A percentile compares a stretch with the other conserved stretches of the same genome.
Conservation (phyloP, 2,888 invertebrate species). For the Ceraclea dissimilis region DNA sequence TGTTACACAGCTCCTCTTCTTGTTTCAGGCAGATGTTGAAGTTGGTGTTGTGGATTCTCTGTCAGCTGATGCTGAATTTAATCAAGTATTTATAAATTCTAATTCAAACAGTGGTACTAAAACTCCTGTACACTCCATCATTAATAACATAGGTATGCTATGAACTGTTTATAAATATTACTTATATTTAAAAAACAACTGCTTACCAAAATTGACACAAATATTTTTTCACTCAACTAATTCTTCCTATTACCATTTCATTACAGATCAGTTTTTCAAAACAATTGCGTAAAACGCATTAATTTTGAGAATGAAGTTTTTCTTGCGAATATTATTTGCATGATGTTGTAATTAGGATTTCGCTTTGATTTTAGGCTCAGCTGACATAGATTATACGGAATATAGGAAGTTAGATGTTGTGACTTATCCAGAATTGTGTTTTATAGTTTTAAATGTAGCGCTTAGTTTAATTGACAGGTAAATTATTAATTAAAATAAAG, state of each 20-base stretch:
- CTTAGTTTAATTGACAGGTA: slow-evolving; percentile 51
- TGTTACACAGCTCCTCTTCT: not conserved
- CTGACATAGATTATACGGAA: slow-evolving; percentile 30
- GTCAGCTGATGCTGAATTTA: slow-evolving; percentile 12
- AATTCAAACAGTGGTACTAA: not conserved
- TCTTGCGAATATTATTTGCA: not conserved
- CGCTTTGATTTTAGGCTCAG: not conserved
- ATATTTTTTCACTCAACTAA: too few relatives aligned
- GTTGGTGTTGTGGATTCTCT: slow-evolving; percentile 36
- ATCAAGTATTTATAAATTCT: slow-evolving; percentile 10
- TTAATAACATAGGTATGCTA: not conserved
- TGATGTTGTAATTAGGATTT: too few relatives aligned
- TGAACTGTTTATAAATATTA: too few relatives aligned
- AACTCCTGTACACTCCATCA: slow-evolving; percentile 15
- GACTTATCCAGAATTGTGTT: slow-evolving; percentile 52
- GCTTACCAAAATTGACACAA: too few relatives aligned
- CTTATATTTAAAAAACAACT: too few relatives aligned
- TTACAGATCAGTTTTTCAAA: too few relatives aligned
- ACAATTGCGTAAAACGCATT: too few relatives aligned
- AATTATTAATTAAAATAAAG: slow-evolving; percentile 21
- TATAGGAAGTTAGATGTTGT: slow-evolving; percentile 38
- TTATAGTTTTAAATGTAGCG: slow-evolving; percentile 52
- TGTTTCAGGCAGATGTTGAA: slow-evolving; percentile 52
- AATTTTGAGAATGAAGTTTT: too few relatives aligned
- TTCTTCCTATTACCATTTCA: too few relatives aligned